Evolutionary conservation across 2,797 vertebrate genomes (phyloP), one percentile per base, ranked within the genome.

Genomic region (Myotis pilosus): DNA sequence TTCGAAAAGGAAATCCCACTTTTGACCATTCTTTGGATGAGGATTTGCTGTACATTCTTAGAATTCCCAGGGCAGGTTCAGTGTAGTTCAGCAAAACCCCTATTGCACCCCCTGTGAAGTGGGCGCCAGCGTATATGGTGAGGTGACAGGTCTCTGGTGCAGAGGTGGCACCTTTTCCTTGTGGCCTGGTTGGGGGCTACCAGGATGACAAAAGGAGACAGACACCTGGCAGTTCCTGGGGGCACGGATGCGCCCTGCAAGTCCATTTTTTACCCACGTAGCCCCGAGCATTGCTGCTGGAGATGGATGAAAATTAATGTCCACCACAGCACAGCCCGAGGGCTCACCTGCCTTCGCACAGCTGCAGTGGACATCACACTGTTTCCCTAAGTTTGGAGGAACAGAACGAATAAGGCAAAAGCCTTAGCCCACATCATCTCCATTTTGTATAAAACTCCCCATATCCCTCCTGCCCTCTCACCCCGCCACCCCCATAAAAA

Each of bases 251-350:
- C 16, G 55, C 25, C 33, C 53, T 8, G 6, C 15, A 71, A 71
- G 66, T 44, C 6, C 8, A 10, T 64, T 55, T 85, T 55, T 76
- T 28, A 49, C 16, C 44, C 3, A 1, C 28, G 3, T 5, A 6
- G 19, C 57, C 57, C 47, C 44, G 19, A 9, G 41, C 81, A n/a
- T 11, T 30, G 25, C 88, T 60, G 5, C 41, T 30, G 23, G 8
- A 49, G 38, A 23, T 41, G 20, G 1, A 5, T 3, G 25, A 28
- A 49, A 62, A 36, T 36, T 5, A 12, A 0, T 11, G 30, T 41
- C 41, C 30, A 4, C 41, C n/a, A 4, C 2, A 12, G 30, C 8
- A 0, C 10, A 5, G 36, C 33, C 38, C 33, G 0, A 33, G 0
- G 16, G 62, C 76, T 83, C 4, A 25, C 47, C 71, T 9, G 22